Conservation (phyloP, 1,140 invertebrate genomes). For the Neocloeon triangulifer region DNA sequence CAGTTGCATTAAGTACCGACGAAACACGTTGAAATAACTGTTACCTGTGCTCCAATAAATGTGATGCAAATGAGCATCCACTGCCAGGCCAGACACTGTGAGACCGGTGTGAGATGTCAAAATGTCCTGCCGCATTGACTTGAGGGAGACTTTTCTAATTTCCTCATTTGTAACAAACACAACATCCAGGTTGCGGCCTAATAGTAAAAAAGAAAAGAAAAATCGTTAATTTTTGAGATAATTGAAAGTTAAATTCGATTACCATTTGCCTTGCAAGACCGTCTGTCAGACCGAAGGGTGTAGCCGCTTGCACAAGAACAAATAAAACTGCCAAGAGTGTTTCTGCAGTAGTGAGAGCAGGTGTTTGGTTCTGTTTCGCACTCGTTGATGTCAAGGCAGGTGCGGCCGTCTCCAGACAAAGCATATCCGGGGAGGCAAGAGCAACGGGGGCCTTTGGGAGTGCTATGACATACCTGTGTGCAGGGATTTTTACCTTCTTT, state of each 20-base stretch:
- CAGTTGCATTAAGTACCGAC: no score
- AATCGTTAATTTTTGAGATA: no score
- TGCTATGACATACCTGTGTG: slow-evolving; percentile 1
- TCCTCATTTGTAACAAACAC: slow-evolving; percentile 11
- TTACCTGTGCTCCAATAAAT: slow-evolving; percentile 16
- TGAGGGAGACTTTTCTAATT: slow-evolving; percentile 12
- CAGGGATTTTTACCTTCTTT: not conserved
- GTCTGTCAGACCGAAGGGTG: not conserved
- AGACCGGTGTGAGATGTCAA: slow-evolving; percentile 6
- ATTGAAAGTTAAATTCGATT: no score
- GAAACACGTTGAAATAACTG: no score
- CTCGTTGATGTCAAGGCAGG: slow-evolving; percentile 3
- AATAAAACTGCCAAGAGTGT: slow-evolving; percentile 1
- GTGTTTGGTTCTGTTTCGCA: not conserved
- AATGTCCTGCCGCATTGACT: slow-evolving; percentile 8
- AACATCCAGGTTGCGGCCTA: slow-evolving; percentile 14
- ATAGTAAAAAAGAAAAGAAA: no score
- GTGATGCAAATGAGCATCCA: slow-evolving; percentile 8
- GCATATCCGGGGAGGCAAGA: not conserved
- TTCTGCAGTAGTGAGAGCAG: slow-evolving; percentile 2
- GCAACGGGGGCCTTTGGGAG: slow-evolving; percentile 2
- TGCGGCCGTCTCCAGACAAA: not conserved
- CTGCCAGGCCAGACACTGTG: slow-evolving; percentile 13
- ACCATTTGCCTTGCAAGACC: slow-evolving; percentile 1
- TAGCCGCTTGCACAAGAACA: slow-evolving; percentile 1